Conservation (phyloP, 2,797 vertebrate genomes). For the Okamejei kenojei region DNA sequence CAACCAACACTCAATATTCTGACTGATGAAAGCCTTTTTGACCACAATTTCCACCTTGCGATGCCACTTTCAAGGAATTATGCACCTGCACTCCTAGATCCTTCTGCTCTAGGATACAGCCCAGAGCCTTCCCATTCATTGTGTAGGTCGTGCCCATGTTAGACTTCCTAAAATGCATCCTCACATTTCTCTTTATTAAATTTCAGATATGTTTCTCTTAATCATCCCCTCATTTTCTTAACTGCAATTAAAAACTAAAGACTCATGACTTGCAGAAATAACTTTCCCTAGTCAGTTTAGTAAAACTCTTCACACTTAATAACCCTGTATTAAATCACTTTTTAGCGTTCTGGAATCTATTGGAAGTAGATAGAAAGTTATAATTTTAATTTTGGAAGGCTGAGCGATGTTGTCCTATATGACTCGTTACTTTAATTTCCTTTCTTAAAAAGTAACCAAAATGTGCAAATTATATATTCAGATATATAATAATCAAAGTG, state of each 20-base stretch:
- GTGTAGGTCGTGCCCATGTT: too few relatives aligned
- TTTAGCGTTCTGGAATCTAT: background rate
- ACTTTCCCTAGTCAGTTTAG: background rate
- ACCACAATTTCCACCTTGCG: too few relatives aligned
- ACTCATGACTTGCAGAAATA: background rate
- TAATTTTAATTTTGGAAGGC: background rate
- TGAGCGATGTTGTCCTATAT: background rate
- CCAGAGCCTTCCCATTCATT: too few relatives aligned
- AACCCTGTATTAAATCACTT: background rate
- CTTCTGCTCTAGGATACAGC: too few relatives aligned
- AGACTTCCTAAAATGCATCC: too few relatives aligned
- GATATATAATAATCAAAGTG: background rate
- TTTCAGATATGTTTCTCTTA: background rate
- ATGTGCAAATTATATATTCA: background rate
- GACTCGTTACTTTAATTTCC: background rate
- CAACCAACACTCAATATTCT: too few relatives aligned
- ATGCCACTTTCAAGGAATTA: too few relatives aligned
- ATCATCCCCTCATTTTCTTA: background rate
- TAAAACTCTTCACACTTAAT: background rate
- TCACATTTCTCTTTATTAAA: too few relatives aligned
- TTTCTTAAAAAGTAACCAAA: background rate
- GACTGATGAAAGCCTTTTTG: too few relatives aligned
- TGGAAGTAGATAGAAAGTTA: background rate
- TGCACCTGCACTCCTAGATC: too few relatives aligned
- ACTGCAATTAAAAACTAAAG: background rate